Conservation (phyloP, 2,888 invertebrate species). For the Clivina fossor region DNA sequence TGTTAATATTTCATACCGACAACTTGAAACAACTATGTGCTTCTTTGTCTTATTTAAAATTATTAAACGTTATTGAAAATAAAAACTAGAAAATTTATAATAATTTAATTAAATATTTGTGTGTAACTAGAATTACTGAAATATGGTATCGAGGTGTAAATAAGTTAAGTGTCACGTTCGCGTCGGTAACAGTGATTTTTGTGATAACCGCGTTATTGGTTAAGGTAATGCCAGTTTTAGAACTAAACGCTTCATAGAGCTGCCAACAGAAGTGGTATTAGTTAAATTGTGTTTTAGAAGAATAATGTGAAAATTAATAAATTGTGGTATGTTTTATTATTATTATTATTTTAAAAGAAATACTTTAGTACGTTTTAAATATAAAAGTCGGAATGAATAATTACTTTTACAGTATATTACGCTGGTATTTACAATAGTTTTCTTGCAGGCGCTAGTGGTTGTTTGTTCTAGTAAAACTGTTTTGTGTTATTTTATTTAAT, state of each 20-base stretch:
- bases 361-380: constrained; percentile 9
- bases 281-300: constrained; percentile 10
- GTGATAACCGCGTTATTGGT: constrained; percentile 17
- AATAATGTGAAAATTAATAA: constrained; percentile 18
- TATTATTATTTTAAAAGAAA: background rate
- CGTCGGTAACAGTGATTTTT: no score
- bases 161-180: constrained; percentile 7
- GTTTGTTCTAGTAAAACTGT: constrained; percentile 19
- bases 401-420: no score
- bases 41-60: constrained; percentile 16
- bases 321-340: constrained; percentile 1
- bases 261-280: constrained; percentile 24
- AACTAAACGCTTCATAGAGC: constrained; percentile 16
- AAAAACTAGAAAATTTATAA: constrained; percentile 7
- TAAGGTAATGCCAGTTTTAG: no score
- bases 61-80: no score
- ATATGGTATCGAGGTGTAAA: constrained; percentile 11
- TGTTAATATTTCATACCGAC: no score
- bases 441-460: constrained; percentile 24
- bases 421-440: constrained; percentile 17
- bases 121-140: no score
- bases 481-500: background rate
- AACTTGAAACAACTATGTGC: no score
- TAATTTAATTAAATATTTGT: constrained; percentile 4
- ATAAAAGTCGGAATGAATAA: background rate